Evolutionary conservation across 2,113 vertebrate species (phyloP).

Genomic region (Brienomyrus longianalis): DNA sequence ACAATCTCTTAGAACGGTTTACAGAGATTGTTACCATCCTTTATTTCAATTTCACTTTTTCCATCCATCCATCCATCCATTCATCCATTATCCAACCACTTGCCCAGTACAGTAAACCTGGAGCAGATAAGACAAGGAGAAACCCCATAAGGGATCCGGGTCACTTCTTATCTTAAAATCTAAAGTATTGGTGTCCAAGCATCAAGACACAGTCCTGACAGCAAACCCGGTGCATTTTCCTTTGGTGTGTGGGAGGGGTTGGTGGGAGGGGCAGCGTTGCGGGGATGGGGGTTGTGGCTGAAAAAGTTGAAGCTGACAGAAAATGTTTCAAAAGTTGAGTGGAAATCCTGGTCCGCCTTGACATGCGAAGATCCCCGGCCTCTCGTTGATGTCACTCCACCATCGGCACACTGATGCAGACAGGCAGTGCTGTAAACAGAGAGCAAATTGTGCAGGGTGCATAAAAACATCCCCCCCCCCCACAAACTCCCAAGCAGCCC

Average conservation of each 20-base stretch:
- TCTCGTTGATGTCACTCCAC: slow-evolving; percentile 46
- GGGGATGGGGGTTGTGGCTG: background rate
- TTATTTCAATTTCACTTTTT: background rate
- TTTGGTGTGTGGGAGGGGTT: background rate
- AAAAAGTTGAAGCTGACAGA: background rate
- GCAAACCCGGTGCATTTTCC: background rate
- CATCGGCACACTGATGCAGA: slow-evolving; percentile 48
- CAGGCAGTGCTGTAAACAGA: slow-evolving; percentile 56
- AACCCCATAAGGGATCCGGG: background rate
- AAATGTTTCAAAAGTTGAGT: slow-evolving; percentile 19
- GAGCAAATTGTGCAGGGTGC: slow-evolving; percentile 58
- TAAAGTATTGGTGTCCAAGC: background rate
- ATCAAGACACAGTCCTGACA: background rate
- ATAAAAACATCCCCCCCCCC: slow-evolving; percentile 48
- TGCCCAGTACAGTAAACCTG: background rate
- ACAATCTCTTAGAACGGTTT: background rate
- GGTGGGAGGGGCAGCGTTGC: background rate
- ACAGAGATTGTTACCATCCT: background rate
- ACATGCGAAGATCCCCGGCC: slow-evolving; percentile 27
- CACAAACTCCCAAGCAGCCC: background rate
- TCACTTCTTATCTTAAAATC: background rate
- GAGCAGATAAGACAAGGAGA: background rate
- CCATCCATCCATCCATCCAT: background rate
- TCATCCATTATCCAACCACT: background rate
- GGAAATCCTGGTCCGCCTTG: slow-evolving; percentile 11